Evolutionary conservation across 2,797 vertebrate species (phyloP), one percentile per base, ranked within the genome.

Genomic region (Cynodonichthys magdalenae): DNA sequence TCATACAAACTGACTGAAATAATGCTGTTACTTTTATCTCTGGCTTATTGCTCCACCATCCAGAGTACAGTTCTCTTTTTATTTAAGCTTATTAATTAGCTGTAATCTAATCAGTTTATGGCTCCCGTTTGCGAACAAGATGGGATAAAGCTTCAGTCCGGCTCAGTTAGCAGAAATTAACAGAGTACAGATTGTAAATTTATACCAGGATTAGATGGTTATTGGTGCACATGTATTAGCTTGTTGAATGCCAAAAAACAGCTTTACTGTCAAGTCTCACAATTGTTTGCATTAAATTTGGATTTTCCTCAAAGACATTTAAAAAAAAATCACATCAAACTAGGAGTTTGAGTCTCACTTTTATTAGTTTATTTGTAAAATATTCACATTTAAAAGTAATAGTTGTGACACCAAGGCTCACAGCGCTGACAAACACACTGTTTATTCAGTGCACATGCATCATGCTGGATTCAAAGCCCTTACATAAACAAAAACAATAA

Each of bases 361-460:
- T 34, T 34, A 34, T 34, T 34, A 10, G 31, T 94, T 94, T 91
- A 90, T 88, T 92, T 84, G 84, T 82, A 84, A 90, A 87, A 88
- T 89, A 84, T 64, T 80, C 73, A 92, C 86, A 91, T 85, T 83
- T 77, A 79, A 81, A 87, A 87, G 75, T 79, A 78, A 83, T 74
- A 81, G 74, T 82, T 72, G 77, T 87, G 71, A 69, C 71, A 80
- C 75, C 77, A 83, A 87, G 80, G 80, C 82, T 88, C 89, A 93
- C 91, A 80, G 84, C 83, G 91, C 84, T 76, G 81, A 85, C 83
- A 87, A 87, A 89, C 83, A 92, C 88, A 86, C 84, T 48, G 75
- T 84, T 80, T 53, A 83, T 90, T 86, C 67, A 85, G 85, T 90
- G 81, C 86, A 91, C 85, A 92, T 92, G 89, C 89, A 91, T 90